Evolutionary conservation across 2,888 invertebrate genomes (phyloP), one percentile per base, ranked within the genome.

Genomic region (Ophion ventricosus): DNA sequence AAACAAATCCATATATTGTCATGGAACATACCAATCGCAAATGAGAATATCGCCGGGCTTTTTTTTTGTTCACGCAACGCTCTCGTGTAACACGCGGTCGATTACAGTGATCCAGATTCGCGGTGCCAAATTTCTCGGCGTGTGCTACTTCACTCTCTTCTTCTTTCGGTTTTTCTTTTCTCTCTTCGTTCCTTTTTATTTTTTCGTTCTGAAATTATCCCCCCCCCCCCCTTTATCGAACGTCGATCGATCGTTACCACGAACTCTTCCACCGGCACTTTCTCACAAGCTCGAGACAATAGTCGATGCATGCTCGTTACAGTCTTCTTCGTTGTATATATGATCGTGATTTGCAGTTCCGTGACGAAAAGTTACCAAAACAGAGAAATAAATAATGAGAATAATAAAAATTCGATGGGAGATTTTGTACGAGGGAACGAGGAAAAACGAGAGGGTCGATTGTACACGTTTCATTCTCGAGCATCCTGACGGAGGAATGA

Each of bases 41-140:
- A 10, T 74, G 20, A 25, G 14, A 61, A 26, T 20, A 61, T 61
- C 57, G 57, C 29, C 25, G 35, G n/a, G 35, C 2, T 0, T 8
- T 23, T 67, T 67, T 67, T 67, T 49, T 25, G 25, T 23, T 23
- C 1, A 1, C 14, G 73, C 8, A 49, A 61, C 63, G 35, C 35
- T 35, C 4, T 7, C 35, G 35, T 8, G 35, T 35, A 35, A 35
- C 35, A 35, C 35, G 35, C 35, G 35, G 35, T 70, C 57, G 73
- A 72, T 59, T 66, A 49, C 76, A 84, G 59, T 79, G 84, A 84
- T 80, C 64, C 81, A 83, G 83, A 85, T 84, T 81, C 83, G 85
- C 78, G 70, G 83, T 81, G 89, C 85, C 84, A 87, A 89, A 86
- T 85, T 86, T 74, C 67, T 56, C 77, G 75, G 72, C 49, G 69